Base-by-base conservation (phyloP, 2,797 vertebrate species). In the Oreortyx pictus region DNA sequence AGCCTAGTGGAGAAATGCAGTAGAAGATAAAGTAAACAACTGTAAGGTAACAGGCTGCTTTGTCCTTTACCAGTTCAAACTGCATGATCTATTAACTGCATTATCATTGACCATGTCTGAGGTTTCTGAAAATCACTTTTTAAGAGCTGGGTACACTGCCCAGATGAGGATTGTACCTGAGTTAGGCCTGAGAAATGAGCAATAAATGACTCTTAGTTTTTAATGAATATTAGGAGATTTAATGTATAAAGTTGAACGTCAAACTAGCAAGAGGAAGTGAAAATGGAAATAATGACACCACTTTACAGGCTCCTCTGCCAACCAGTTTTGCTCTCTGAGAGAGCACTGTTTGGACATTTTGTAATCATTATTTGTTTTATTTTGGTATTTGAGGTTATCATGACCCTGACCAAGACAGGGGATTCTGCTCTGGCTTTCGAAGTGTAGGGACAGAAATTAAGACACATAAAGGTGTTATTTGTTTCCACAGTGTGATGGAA, bases 331-430 rank as follows among this genome's bases (percentile, higher is more conserved):
- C 90, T 91, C 82, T 83, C 54, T 33, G 52, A 81, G 68, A 77
- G 57, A 50, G 49, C 37, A 29, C 80, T 88, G n/a, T 93, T 90
- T 83, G 72, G 68, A 61, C 54, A 72, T 68, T 92, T 85, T 81
- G 20, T 72, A 86, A 81, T 54, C 88, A 72, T 49, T 70, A 64
- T 50, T 88, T 60, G 11, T 22, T 92, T 87, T 89, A 54, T 86
- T 89, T 89, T 68, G 73, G 54, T 74, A 17, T 86, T 83, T 78
- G 41, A 77, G 56, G 24, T 65, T 56, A 44, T 64, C 6, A 5
- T 74, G 72, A 23, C 25, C 12, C 24, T 80, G 68, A 74, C 46
- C 37, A 43, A 19, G 65, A 24, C 46, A 31, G 19, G 25, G 41
- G 11, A 6, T 87, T 88, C 54, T 81, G 35, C 67, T 93, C n/a